Evolutionary conservation across 2,888 invertebrate species (phyloP), one percentile per base, ranked within the genome.

Genomic region (Hyposoter dolosus): DNA sequence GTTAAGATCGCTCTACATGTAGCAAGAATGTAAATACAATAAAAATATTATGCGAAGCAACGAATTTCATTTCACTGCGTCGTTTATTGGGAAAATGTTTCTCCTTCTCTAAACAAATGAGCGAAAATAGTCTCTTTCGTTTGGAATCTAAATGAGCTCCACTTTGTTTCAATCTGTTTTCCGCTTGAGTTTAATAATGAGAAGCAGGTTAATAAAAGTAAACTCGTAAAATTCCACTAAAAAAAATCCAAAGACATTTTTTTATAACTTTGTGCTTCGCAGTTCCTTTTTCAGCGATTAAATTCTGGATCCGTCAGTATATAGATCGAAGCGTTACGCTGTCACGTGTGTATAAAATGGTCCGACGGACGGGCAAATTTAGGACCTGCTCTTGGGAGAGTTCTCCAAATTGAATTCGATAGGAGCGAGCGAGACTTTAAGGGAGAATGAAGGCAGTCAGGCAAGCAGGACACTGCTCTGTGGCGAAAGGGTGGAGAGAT

Each of bases 401-500:
- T 78, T 78, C 84, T 82, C 69, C 84, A 83, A 86, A 86, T 86
- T 86, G 83, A 84, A 86, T 86, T 86, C 86, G 84, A 75, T 82
- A 50, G 81, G 69, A 69, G 40, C 50, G 78, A 83, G 78, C 35
- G 82, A 79, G 75, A 78, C 43, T 69, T 74, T 74, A 77, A 74
- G 83, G 74, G 43, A 32, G 66, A 83, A 74, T 68, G 56, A 56
- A 77, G 72, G 45, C 23, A 43, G 23, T 66, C 63, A 40, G 68
- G 53, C 60, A 71, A 60, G 45, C 47, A 78, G 45, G 47, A 17
- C 28, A 66, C 74, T 53, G 53, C 80, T 32, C 50, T 43, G 23
- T 19, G 23, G 28, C 45, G 10, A 47, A 43, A 47, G 40, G 17
- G 32, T 17, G 19, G 47, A 6, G 28, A 28, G 53, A 40, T 1